Evolutionary conservation across 2,797 vertebrate genomes (phyloP), one percentile per base, ranked within the genome.

Genomic region (Dipus sagitta): DNA sequence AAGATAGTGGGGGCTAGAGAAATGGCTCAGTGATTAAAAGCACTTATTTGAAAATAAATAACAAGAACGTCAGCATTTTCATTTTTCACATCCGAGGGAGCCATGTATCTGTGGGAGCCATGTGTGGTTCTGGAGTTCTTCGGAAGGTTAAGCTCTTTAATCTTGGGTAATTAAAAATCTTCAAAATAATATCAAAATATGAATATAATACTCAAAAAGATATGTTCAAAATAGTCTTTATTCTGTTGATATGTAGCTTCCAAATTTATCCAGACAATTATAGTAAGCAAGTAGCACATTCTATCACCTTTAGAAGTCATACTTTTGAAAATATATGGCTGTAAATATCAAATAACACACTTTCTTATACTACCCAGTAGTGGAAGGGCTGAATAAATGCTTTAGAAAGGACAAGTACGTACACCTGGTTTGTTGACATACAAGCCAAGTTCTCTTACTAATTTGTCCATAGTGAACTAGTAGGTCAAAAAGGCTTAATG

Each of bases 251-350:
- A 87, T 68, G 32, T 68, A 91, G 72, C 42, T 90, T 71, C 88
- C 76, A 95, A 93, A 97, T 70, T 62, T 92, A 90, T 34, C 64
- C 68, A 81, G 42, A 85, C 78, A 95, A 92, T 94, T 94, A 92
- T 71, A 94, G 92, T 92, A 96, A 95, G 79, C 21, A 88, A 92
- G 72, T 86, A 77, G 65, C 74, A 94, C 77, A 89, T 86, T 92
- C 78, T 90, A 90, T 93, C 91, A 87, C 62, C 70, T 95, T 93
- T 92, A 95, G 72, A 77, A 96, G 80, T 32, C 60, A 21, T 91
- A 91, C 84, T 58, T 92, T 78, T 88, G 85, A 93, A 76, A 77
- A 21, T 6, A 79, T 42, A 60, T 42, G 94, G 77, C 62, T 92
- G 78, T 21, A 72, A 86, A 88, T n/a, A 86, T 72, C 88, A 96